A percentile compares a stretch with the other conserved stretches of the same genome.
phyloP scores from a whole-genome alignment of 2,888 invertebrate species.

The Linnaemya tessellans region DNA sequence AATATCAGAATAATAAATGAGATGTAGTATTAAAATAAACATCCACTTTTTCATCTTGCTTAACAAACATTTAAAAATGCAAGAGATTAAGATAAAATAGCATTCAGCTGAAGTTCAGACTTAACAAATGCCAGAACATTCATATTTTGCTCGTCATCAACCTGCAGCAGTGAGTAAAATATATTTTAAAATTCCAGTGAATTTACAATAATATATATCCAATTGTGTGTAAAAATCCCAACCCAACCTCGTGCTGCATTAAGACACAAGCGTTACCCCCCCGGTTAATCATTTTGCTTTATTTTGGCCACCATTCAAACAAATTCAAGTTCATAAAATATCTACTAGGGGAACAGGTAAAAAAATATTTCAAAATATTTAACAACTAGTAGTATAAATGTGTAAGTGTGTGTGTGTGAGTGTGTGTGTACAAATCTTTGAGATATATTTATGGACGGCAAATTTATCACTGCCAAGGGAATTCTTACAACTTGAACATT shows the following conservation, averaged over 20 bases:
- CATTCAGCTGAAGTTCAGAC: background rate
- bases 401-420: conserved; percentile 15
- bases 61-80: background rate
- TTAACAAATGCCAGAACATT: background rate
- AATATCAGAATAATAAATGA: background rate
- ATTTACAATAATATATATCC: background rate
- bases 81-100: background rate
- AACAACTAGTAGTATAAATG: conserved; percentile 11
- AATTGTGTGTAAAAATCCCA: background rate
- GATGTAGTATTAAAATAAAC: background rate
- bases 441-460: conserved; percentile 68
- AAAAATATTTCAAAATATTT: conserved; percentile 43
- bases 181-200: background rate
- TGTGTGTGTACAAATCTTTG: conserved; percentile 54
- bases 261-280: background rate
- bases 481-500: conserved; percentile 63
- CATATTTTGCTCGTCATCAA: background rate
- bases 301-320: conserved; percentile 41
- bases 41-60: background rate
- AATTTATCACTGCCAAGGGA: conserved; percentile 71
- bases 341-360: background rate
- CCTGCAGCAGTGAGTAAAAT: background rate
- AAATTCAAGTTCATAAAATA: conserved; percentile 59
- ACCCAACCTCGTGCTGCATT: background rate
- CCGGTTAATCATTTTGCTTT: background rate